These are phyloP conservation scores for Tapera naevia DNA, from an alignment of 2,797 vertebrate genomes.

Conservation along the genomic window DNA sequence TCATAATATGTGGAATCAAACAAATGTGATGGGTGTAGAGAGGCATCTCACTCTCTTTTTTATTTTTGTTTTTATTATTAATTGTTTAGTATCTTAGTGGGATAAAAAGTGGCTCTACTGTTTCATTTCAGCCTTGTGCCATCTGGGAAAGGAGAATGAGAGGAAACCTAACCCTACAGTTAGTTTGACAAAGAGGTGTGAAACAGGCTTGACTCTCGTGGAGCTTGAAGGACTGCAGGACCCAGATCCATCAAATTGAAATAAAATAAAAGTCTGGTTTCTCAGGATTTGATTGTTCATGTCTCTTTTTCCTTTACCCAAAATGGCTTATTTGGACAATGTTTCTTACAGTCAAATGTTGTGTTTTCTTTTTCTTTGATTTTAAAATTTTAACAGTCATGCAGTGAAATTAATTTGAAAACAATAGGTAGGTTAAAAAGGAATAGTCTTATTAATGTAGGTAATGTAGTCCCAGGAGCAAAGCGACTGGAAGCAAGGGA, in stretches of 20 bases:
- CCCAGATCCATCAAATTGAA: not conserved
- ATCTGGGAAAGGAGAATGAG: not conserved
- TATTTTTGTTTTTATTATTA: not conserved
- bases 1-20: not conserved
- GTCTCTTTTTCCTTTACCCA: not conserved
- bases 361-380: not conserved
- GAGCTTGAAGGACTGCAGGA: not conserved
- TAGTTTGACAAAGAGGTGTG: not conserved
- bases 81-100: not conserved
- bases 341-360: not conserved
- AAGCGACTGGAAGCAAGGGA: not conserved
- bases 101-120: not conserved
- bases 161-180: not conserved
- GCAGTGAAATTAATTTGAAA: conserved; percentile 8
- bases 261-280: not conserved
- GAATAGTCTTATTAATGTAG: not conserved
- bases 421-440: not conserved
- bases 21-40: not conserved
- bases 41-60: not conserved
- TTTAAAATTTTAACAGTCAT: not conserved
- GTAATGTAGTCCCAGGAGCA: not conserved
- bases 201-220: not conserved
- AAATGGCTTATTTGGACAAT: not conserved
- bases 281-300: not conserved
- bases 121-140: not conserved